Evolutionary conservation across 2,888 invertebrate genomes (phyloP).

Genomic region (Megastigmus dorsalis): DNA sequence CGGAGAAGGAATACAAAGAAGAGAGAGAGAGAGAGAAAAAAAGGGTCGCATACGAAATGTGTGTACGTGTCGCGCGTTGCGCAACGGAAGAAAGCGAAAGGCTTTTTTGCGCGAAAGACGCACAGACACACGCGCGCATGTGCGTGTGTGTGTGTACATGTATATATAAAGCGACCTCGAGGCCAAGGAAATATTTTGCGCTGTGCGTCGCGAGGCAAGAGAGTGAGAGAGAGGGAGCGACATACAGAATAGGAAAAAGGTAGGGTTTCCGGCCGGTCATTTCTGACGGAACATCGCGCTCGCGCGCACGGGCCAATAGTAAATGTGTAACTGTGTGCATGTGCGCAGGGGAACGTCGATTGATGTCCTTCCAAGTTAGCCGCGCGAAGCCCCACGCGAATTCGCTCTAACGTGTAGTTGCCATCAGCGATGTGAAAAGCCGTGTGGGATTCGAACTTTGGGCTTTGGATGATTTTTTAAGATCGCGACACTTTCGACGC

Average conservation of each 20-base stretch:
- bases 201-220: slow-evolving; percentile 15
- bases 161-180: slow-evolving; percentile 12
- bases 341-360: neutral
- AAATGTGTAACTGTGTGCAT: too few species aligned
- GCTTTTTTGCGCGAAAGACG: slow-evolving; percentile 19
- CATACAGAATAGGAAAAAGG: slow-evolving; percentile 8
- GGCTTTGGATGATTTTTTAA: too few species aligned
- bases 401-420: neutral
- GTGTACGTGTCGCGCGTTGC: too few species aligned
- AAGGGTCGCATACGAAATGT: slow-evolving; percentile 1
- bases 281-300: neutral
- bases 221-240: too few species aligned
- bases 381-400: neutral
- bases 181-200: slow-evolving; percentile 39
- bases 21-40: slow-evolving; percentile 5
- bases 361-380: neutral
- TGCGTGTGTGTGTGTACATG: neutral
- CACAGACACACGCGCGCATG: too few species aligned
- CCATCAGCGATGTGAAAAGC: too few species aligned
- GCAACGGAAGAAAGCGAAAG: slow-evolving; percentile 31
- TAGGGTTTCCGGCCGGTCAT: slow-evolving; percentile 32
- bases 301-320: too few species aligned
- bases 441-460: too few species aligned
- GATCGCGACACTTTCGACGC: too few species aligned
- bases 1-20: too few species aligned